phyloP scores from a whole-genome alignment of 92 coral and sea anemone genomes.

The Palythoa heliodiscus region DNA sequence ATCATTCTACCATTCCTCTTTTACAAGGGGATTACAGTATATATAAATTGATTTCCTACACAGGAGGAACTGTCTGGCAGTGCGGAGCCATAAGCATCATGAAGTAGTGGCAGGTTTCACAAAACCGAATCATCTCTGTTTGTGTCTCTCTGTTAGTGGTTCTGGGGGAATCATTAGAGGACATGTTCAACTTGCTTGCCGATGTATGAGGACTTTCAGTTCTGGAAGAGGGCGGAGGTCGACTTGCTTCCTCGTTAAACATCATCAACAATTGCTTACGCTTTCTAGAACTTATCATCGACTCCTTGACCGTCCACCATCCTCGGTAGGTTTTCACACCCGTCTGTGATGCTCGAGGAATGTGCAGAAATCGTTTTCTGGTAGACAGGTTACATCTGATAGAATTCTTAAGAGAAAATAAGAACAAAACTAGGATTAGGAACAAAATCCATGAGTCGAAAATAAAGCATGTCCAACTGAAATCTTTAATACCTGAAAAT shows the following conservation, averaged over 20 bases:
- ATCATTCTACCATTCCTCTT: too few species aligned
- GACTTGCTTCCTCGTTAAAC: background rate
- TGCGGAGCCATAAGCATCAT: background rate
- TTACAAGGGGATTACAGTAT: too few species aligned
- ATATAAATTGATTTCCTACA: background rate
- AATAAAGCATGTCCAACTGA: background rate
- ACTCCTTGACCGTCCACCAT: conserved; percentile 23
- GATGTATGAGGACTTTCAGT: background rate
- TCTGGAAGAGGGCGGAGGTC: background rate
- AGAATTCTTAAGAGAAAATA: conserved; percentile 13
- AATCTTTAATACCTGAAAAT: too few species aligned
- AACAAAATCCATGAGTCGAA: background rate
- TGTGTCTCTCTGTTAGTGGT: conserved; percentile 6
- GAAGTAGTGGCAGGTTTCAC: conserved; percentile 6
- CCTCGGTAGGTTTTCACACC: conserved; percentile 36
- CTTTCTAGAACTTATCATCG: conserved; percentile 1
- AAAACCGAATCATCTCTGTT: background rate
- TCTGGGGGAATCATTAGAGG: background rate
- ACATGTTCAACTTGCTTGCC: background rate
- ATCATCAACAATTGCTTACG: background rate
- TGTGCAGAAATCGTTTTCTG: conserved; percentile 17
- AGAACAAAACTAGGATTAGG: background rate
- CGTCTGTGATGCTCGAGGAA: conserved; percentile 17
- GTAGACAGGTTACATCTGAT: conserved; percentile 32
- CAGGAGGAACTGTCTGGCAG: background rate